Conservation (phyloP, 1,140 invertebrate genomes). For the Rhizoglyphus robini region DNA sequence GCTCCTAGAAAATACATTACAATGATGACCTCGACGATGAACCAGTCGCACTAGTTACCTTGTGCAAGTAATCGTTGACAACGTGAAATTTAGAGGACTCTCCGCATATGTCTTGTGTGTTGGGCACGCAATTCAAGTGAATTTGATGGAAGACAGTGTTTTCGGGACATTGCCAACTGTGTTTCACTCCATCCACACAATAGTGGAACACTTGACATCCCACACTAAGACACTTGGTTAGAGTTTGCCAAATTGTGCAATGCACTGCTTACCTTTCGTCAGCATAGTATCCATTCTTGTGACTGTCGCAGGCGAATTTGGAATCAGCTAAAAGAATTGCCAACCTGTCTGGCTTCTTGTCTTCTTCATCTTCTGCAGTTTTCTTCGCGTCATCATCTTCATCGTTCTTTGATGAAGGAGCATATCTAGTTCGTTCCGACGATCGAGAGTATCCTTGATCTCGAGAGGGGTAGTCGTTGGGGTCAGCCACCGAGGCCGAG, state of each 20-base stretch:
- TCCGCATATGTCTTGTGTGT: slow-evolving; percentile 71
- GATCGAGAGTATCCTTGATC: background rate
- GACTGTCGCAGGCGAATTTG: slow-evolving; percentile 61
- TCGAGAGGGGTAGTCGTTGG: background rate
- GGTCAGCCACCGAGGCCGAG: slow-evolving; percentile 5
- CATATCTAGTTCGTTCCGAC: slow-evolving; percentile 1
- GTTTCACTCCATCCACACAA: slow-evolving; percentile 67
- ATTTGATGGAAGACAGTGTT: slow-evolving; percentile 81
- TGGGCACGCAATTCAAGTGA: slow-evolving; percentile 81
- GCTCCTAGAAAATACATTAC: slow-evolving; percentile 20
- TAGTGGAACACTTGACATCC: slow-evolving; percentile 55
- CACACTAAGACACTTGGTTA: background rate
- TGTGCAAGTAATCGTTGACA: slow-evolving; percentile 82
- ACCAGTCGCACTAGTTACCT: slow-evolving; percentile 46
- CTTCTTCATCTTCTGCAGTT: slow-evolving; percentile 48
- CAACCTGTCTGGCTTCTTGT: slow-evolving; percentile 68
- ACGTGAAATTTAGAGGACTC: slow-evolving; percentile 78
- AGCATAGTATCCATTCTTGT: slow-evolving; percentile 77
- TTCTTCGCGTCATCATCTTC: slow-evolving; percentile 14
- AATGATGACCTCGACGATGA: background rate
- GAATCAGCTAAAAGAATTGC: slow-evolving; percentile 61
- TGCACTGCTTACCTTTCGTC: slow-evolving; percentile 36
- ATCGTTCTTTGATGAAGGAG: background rate
- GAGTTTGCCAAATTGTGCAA: background rate
- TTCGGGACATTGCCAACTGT: slow-evolving; percentile 73